Conservation (phyloP, 1,140 invertebrate genomes). For the Episyrphus balteatus region DNA sequence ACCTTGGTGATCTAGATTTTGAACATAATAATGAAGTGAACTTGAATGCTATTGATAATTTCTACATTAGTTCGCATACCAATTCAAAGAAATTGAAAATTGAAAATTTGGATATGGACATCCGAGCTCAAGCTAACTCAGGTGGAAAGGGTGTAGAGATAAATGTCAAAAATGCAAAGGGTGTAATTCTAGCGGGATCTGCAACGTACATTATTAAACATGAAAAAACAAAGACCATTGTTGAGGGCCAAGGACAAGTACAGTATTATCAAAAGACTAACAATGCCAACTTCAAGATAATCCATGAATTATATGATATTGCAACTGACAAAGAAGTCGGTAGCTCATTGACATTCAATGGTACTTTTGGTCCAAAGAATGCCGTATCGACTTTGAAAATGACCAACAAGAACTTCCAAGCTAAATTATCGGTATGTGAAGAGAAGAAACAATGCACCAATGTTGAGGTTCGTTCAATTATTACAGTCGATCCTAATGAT, state of each 20-base stretch:
- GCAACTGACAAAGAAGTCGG: constrained; percentile 51
- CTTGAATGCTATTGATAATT: constrained; percentile 51
- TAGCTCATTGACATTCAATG: constrained; percentile 43
- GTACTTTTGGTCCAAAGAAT: constrained; percentile 41
- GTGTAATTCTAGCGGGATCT: constrained; percentile 54
- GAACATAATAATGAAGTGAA: constrained; percentile 44
- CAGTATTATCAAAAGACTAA: constrained; percentile 53
- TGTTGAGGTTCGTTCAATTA: constrained; percentile 48
- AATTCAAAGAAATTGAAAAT: constrained; percentile 53
- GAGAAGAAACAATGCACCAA: constrained; percentile 65
- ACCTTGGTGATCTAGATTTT: constrained; percentile 41
- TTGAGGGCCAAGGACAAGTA: constrained; percentile 50
- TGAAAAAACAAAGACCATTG: constrained; percentile 55
- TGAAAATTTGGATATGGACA: constrained; percentile 52
- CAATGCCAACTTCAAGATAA: constrained; percentile 59
- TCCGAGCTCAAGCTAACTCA: constrained; percentile 41
- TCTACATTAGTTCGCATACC: constrained; percentile 47
- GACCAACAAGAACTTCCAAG: constrained; percentile 56
- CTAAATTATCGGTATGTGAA: constrained; percentile 59
- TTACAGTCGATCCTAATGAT: constrained; percentile 15
- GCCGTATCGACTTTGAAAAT: constrained; percentile 51
- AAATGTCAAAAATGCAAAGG: constrained; percentile 47
- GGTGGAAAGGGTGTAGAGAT: constrained; percentile 49
- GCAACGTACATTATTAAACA: constrained; percentile 53
- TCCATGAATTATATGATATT: constrained; percentile 46